Conservation (phyloP, 2,888 invertebrate species). For the Philereme vetulata region DNA sequence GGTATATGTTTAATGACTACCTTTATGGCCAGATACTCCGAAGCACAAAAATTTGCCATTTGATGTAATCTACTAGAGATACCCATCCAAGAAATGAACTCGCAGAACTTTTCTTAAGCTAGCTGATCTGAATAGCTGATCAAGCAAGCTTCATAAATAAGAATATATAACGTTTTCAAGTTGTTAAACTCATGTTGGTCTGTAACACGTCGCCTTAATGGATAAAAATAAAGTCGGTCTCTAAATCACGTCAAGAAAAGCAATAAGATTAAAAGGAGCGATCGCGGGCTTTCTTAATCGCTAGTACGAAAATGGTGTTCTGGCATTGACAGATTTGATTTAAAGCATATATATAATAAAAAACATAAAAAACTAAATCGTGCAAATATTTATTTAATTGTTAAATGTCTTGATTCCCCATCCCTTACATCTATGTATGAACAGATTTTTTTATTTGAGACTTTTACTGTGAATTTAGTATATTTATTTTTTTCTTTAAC, state of each 20-base stretch:
- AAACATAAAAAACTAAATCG: not conserved
- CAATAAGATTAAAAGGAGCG: constrained; percentile 21
- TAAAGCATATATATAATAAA: constrained; percentile 12
- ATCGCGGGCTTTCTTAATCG: constrained; percentile 20
- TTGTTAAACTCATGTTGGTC: not conserved
- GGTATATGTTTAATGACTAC: no score
- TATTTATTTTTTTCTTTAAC: not conserved
- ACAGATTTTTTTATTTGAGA: no score
- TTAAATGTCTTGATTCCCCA: no score
- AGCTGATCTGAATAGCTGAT: no score
- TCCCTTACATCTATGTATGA: no score
- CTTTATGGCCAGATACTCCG: no score
- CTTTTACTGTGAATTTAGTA: no score
- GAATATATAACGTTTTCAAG: not conserved
- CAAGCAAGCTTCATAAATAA: constrained; percentile 4
- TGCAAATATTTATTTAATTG: not conserved
- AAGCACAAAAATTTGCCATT: no score
- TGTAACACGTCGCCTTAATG: constrained; percentile 13
- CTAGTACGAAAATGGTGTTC: constrained; percentile 36
- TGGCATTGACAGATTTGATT: constrained; percentile 30
- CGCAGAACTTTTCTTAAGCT: no score
- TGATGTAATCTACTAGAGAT: no score
- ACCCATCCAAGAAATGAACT: no score
- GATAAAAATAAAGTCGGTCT: constrained; percentile 28
- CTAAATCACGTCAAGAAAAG: constrained; percentile 29